Evolutionary conservation across 1,140 invertebrate genomes (phyloP).

Genomic region (Mercenaria mercenaria): DNA sequence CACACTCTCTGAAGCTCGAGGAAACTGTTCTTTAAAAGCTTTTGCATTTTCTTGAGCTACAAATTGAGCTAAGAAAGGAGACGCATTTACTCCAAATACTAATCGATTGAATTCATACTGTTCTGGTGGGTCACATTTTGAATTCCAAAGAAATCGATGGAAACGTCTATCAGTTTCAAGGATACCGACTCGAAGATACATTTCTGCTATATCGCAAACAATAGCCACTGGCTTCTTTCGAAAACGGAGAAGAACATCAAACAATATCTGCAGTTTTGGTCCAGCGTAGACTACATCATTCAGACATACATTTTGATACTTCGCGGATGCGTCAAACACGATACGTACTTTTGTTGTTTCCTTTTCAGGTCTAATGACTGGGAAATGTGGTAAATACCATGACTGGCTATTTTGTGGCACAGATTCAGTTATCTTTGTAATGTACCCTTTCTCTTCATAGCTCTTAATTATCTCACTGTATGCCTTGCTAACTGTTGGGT

Average conservation of each 20-base stretch:
- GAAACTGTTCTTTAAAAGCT: background rate
- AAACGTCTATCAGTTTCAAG: constrained; percentile 18
- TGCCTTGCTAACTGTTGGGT: too few relatives aligned
- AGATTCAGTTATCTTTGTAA: too few relatives aligned
- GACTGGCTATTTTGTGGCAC: too few relatives aligned
- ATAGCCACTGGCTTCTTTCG: constrained; percentile 66
- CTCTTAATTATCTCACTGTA: too few relatives aligned
- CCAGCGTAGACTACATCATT: too few relatives aligned
- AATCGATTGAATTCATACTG: constrained; percentile 40
- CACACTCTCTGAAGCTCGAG: background rate
- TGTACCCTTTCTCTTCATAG: too few relatives aligned
- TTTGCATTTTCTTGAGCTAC: constrained; percentile 29
- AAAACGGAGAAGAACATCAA: constrained; percentile 73
- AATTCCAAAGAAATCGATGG: constrained; percentile 66
- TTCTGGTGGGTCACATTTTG: too few relatives aligned
- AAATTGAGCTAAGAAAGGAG: constrained; percentile 52
- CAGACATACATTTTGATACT: too few relatives aligned
- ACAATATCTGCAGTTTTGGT: constrained; percentile 81
- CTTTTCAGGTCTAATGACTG: too few relatives aligned
- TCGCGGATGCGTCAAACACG: constrained; percentile 62
- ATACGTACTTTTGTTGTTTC: constrained; percentile 57
- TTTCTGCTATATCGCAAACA: constrained; percentile 64
- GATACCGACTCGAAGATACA: constrained; percentile 61
- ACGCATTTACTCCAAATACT: constrained; percentile 55
- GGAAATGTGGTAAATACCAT: too few relatives aligned